Conservation (phyloP, 2,888 invertebrate species). For the Mythimna impura region DNA sequence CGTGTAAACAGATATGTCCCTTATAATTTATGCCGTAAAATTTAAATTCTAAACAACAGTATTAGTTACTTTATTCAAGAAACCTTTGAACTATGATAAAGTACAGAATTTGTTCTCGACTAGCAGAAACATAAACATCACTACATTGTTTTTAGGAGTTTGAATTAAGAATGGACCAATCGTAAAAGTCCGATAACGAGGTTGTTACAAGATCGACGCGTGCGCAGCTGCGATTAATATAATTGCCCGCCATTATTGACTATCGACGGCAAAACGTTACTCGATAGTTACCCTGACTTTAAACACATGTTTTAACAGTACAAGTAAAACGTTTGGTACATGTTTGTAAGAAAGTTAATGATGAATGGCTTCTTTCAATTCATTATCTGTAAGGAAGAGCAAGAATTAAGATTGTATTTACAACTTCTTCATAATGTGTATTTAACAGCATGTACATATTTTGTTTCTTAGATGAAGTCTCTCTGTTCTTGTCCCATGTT, state of each 20-base stretch:
- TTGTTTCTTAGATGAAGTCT: background rate
- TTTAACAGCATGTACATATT: background rate
- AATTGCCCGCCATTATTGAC: constrained; percentile 72
- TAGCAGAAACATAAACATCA: constrained; percentile 30
- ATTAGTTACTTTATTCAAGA: constrained; percentile 17
- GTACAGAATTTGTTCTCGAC: constrained; percentile 45
- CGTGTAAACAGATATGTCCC: constrained; percentile 21
- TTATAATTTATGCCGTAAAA: constrained; percentile 19
- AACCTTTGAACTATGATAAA: constrained; percentile 42
- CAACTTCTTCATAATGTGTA: background rate
- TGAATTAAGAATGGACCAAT: constrained; percentile 70
- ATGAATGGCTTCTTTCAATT: constrained; percentile 7
- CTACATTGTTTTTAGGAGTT: constrained; percentile 57
- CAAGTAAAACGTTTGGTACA: constrained; percentile 24
- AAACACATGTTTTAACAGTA: constrained; percentile 52
- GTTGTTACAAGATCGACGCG: constrained; percentile 74
- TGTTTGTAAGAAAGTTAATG: constrained; percentile 15
- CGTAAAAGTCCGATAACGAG: constrained; percentile 78
- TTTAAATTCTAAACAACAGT: constrained; percentile 26
- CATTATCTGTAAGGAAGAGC: background rate
- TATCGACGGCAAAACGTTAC: constrained; percentile 54
- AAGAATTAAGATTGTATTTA: background rate
- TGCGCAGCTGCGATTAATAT: constrained; percentile 74
- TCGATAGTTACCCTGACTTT: constrained; percentile 40
- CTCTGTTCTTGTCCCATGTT: too few relatives aligned